Conservation (phyloP, 2,888 invertebrate species). For the Thecophora atra region DNA sequence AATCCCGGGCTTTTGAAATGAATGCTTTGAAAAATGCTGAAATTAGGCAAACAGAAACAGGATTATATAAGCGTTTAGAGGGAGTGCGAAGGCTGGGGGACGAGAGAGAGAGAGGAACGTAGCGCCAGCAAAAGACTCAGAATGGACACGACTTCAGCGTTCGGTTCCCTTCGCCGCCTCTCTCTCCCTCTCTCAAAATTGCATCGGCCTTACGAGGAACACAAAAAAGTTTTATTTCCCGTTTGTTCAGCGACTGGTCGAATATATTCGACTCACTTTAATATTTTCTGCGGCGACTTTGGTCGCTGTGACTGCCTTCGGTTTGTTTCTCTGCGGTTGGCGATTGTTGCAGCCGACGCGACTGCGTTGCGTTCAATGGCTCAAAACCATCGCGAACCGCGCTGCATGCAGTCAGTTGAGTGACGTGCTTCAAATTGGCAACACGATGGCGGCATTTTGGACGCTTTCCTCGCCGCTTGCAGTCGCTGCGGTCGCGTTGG, state of each 20-base stretch:
- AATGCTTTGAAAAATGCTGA: not conserved
- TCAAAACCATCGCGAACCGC: not conserved
- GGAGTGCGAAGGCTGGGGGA: no score
- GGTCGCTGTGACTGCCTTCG: no score
- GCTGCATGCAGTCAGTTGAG: constrained; percentile 39
- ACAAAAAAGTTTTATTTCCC: no score
- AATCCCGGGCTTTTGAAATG: not conserved
- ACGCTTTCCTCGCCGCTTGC: not conserved
- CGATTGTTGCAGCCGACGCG: constrained; percentile 28
- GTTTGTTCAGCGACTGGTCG: no score
- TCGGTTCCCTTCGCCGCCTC: constrained; percentile 5
- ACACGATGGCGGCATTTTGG: constrained; percentile 35
- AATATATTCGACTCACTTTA: no score
- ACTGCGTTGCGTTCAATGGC: constrained; percentile 1
- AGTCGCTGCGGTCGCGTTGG: not conserved
- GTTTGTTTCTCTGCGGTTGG: constrained; percentile 20
- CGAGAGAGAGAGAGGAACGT: not conserved
- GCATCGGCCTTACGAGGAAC: no score
- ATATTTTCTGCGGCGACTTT: no score
- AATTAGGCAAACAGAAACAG: not conserved
- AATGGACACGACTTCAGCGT: not conserved
- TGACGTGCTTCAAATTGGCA: constrained; percentile 42
- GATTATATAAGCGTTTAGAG: not conserved
- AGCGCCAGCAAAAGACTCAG: not conserved
- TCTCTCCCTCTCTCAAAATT: no score